phyloP scores from a whole-genome alignment of 2,113 vertebrate species.

The Pituophis catenifer region DNA sequence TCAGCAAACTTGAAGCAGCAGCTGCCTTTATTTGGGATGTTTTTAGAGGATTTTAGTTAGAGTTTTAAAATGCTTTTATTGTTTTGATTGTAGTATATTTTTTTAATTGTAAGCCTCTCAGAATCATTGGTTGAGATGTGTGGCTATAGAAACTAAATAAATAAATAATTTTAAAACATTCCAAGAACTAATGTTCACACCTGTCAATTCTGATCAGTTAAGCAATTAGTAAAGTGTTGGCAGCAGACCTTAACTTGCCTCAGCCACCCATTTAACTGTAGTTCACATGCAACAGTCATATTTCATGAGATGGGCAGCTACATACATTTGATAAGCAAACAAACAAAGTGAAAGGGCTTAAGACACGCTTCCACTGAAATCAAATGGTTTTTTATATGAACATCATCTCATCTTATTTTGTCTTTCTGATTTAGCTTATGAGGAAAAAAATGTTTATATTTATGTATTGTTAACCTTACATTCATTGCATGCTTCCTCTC shows the following conservation, averaged over 20 bases:
- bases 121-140: no score
- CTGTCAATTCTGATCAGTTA: background rate
- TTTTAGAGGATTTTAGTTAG: background rate
- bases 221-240: background rate
- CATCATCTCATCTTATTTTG: background rate
- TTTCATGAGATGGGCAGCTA: background rate
- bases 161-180: no score
- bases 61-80: background rate
- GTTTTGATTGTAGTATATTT: no score
- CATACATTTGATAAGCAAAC: background rate
- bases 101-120: no score
- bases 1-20: background rate
- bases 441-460: background rate
- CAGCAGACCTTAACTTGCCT: background rate
- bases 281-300: background rate
- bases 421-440: background rate
- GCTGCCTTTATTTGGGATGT: background rate
- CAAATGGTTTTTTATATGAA: background rate
- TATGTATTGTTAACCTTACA: background rate
- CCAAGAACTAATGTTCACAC: background rate
- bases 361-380: background rate
- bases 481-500: background rate
- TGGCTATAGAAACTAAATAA: no score
- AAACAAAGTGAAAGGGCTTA: background rate
- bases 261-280: background rate